A percentile compares a stretch with the other conserved stretches of the same genome.
Conservation (phyloP, 2,113 vertebrate species). For the Zosterops borbonicus region DNA sequence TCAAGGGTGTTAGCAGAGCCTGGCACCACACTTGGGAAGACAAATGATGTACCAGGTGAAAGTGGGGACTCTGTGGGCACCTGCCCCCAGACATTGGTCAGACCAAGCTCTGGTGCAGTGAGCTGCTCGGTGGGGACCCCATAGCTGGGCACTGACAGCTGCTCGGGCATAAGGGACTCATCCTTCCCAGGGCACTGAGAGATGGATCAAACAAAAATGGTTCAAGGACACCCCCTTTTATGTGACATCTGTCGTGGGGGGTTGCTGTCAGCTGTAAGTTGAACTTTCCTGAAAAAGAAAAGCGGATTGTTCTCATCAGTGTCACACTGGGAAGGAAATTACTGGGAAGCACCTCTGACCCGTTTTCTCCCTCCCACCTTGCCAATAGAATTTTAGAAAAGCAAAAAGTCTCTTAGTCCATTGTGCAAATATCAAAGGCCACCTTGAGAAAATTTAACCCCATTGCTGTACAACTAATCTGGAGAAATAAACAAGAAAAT, state of each 20-base stretch:
- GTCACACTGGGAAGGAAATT: neutral
- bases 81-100: fast-evolving
- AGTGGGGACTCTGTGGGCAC: fast-evolving
- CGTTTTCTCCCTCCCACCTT: neutral
- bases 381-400: neutral
- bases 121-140: fast-evolving
- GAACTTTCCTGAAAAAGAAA: neutral
- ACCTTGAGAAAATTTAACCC: neutral
- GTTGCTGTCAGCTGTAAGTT: neutral
- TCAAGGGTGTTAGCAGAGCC: no score
- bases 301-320: neutral
- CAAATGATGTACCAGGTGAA: fast-evolving
- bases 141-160: neutral
- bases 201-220: neutral
- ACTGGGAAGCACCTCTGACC: neutral
- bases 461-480: neutral
- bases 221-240: neutral
- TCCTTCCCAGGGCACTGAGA: neutral
- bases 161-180: fast-evolving
- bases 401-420: neutral
- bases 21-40: neutral
- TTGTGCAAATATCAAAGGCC: neutral
- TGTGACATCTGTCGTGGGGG: neutral
- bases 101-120: neutral
- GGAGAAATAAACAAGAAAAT: neutral